Conservation (phyloP, 1,140 invertebrate genomes). For the Ctenoplectra terminalis region DNA sequence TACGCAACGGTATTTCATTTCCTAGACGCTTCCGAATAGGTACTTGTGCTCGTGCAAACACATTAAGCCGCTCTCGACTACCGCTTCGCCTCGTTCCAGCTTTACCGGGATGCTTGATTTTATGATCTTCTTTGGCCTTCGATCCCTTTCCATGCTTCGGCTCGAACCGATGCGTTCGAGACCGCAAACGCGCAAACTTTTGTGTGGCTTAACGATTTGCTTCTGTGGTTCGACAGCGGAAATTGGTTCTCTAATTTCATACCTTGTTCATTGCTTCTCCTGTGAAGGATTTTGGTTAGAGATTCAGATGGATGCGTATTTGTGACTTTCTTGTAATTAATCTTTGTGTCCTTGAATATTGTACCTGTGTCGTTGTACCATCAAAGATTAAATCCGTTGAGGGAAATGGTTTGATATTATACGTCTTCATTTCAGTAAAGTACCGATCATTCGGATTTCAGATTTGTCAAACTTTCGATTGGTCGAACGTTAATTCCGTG, state of each 20-base stretch:
- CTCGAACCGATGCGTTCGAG: constrained; percentile 2
- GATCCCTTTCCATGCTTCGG: not conserved
- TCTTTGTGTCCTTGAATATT: too few relatives aligned
- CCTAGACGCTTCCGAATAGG: constrained; percentile 62
- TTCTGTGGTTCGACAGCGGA: too few relatives aligned
- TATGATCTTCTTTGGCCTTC: constrained; percentile 40
- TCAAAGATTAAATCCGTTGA: not conserved
- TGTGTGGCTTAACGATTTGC: constrained; percentile 32
- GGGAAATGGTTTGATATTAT: not conserved
- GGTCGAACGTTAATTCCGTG: not conserved
- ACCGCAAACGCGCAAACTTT: constrained; percentile 38
- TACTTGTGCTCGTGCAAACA: constrained; percentile 64
- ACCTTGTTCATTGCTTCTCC: not conserved
- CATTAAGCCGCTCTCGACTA: constrained; percentile 61
- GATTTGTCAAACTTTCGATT: too few relatives aligned
- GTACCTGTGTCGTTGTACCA: too few relatives aligned
- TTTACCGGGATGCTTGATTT: constrained; percentile 49
- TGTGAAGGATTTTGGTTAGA: not conserved
- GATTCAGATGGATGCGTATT: too few relatives aligned
- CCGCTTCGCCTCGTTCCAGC: constrained; percentile 18
- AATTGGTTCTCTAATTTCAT: not conserved
- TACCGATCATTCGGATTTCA: too few relatives aligned
- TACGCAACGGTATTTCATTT: constrained; percentile 74
- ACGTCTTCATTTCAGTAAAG: not conserved
- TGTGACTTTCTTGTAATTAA: not conserved